Evolutionary conservation across 2,888 invertebrate species (phyloP), one percentile per base, ranked within the genome.

Genomic region (Papilio elwesi): DNA sequence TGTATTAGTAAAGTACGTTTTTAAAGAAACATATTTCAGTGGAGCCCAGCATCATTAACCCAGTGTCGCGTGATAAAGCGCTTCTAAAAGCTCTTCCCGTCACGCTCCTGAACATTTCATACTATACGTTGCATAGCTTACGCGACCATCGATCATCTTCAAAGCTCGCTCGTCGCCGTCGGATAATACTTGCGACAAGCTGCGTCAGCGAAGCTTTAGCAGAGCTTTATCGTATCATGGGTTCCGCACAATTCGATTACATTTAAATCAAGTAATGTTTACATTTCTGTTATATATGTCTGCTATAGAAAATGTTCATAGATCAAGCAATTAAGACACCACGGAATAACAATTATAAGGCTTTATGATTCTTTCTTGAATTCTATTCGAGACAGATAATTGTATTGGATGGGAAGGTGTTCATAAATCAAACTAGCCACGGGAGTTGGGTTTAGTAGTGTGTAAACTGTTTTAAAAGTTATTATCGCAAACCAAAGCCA

Each of bases 141-240:
- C 26, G 38, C 52, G 15, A 38, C 49, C 57, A 68, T 68, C 68
- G 55, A 68, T 68, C 55, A 68, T 68, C 55, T 57, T 68, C 57
- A 26, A 47, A 57, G 13, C 15, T 26, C 47, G 51, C 43, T 55
- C 47, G 67, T 53, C 43, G 43, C 15, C 57, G 48, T 66, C 16
- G 59, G 51, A 67, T 43, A 67, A 55, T 55, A 67, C 53, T 16
- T 16, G 26, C 55, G 53, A 55, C 52, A 43, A 47, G 47, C 53
- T 16, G 47, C 55, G 53, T 67, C 53, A 67, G 67, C 67, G 10
- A 16, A 15, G 67, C 53, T 67, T 67, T 55, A 53, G 53, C 15
- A 55, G 53, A 67, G 53, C 55, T 53, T 53, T 67, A 53, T 67
- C n/a, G 26, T 43, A 52, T 67, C 43, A 36, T 6, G 43, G 43